These are phyloP conservation scores for Liodrosophila aerea DNA, from an alignment of 2,888 invertebrate species.

Conservation along the genomic window DNA sequence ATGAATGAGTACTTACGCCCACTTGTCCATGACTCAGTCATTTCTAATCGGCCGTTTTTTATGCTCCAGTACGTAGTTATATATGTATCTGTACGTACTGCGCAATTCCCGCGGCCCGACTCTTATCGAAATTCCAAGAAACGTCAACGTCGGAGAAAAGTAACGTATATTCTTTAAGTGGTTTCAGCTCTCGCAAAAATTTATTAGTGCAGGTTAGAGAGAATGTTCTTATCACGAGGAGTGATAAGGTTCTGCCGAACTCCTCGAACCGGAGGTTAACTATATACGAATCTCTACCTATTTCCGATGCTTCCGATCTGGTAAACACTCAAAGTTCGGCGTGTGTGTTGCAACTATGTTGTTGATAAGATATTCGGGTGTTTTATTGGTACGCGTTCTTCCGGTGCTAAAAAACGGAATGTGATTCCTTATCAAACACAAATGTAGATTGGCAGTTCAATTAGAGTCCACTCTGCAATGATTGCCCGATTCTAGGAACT, in stretches of 20 bases:
- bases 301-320: constrained; percentile 13
- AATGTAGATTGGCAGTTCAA: constrained; percentile 35
- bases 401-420: constrained; percentile 25
- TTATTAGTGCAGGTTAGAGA: constrained; percentile 68
- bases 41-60: constrained; percentile 11
- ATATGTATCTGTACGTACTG: constrained; percentile 15
- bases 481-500: constrained; percentile 33
- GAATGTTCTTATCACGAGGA: constrained; percentile 41
- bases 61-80: not conserved
- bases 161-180: not conserved
- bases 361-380: constrained; percentile 2
- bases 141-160: constrained; percentile 31
- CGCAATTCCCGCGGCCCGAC: constrained; percentile 12
- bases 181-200: constrained; percentile 47
- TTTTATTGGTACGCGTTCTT: constrained; percentile 38
- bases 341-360: not conserved
- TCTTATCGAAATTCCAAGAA: constrained; percentile 66
- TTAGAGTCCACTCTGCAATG: constrained; percentile 23
- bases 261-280: not conserved
- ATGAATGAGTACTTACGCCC: constrained; percentile 3
- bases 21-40: constrained; percentile 10
- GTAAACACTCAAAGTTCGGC: not conserved
- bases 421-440: constrained; percentile 37
- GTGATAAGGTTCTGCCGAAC: constrained; percentile 30
- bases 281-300: not conserved